Conservation (phyloP, 2,888 invertebrate species). For the Gymnoscelis rufifasciata region DNA sequence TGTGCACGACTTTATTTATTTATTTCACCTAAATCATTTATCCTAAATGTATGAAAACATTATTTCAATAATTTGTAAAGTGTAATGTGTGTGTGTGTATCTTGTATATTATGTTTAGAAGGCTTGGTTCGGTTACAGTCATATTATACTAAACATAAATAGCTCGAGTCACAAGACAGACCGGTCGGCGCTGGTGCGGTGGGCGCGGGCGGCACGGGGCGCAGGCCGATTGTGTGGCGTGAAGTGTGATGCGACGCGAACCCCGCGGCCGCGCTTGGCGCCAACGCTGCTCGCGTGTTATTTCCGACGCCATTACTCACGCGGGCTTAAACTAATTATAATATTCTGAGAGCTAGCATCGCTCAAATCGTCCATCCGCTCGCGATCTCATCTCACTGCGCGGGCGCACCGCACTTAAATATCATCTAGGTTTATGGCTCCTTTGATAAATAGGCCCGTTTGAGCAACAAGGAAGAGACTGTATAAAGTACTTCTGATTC, state of each 20-base stretch:
- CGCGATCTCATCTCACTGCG: constrained; percentile 36
- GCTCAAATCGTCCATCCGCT: constrained; percentile 47
- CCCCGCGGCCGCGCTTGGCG: constrained; percentile 64
- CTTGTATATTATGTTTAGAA: too few species aligned
- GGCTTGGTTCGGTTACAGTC: constrained; percentile 25
- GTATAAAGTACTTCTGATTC: constrained; percentile 17
- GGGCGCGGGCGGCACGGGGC: constrained; percentile 27
- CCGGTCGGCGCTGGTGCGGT: constrained; percentile 47
- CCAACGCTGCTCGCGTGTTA: constrained; percentile 70
- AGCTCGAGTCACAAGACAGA: constrained; percentile 74
- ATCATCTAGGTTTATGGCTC: constrained; percentile 27
- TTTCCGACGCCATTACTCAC: constrained; percentile 78
- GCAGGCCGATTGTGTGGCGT: constrained; percentile 27
- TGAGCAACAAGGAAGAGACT: constrained; percentile 25
- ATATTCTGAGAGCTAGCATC: constrained; percentile 64
- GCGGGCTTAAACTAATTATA: constrained; percentile 74
- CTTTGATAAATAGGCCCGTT: constrained; percentile 22
- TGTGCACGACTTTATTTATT: too few species aligned
- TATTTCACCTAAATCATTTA: too few species aligned
- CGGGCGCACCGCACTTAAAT: constrained; percentile 20
- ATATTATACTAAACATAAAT: constrained; percentile 52
- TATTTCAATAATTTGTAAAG: too few species aligned
- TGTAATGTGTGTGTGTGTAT: constrained; percentile 1
- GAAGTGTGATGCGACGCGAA: constrained; percentile 38
- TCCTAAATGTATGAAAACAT: too few species aligned